Percentiles rank a stretch among this genome's conserved stretches.
Evolutionary conservation across 2,888 invertebrate genomes (phyloP).

Genomic region (Sepiola atlantica): DNA sequence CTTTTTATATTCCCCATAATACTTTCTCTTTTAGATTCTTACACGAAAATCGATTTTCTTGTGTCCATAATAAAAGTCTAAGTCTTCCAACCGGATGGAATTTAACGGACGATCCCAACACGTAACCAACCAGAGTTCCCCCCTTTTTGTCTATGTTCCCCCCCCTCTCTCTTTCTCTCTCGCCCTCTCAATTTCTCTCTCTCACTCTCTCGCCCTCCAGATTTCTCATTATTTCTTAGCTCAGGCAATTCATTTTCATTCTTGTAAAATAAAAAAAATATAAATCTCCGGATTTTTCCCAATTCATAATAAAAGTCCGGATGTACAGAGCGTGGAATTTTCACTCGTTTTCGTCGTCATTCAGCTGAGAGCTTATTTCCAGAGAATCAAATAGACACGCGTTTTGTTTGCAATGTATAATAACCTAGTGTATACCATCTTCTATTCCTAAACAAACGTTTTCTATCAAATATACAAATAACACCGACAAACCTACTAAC

Average conservation of each 20-base stretch:
- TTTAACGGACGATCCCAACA: not conserved
- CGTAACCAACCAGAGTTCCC: too few species aligned
- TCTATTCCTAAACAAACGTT: not conserved
- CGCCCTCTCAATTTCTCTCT: not conserved
- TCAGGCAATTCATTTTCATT: not conserved
- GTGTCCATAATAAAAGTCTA: not conserved
- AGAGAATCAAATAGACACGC: not conserved
- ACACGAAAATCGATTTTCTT: not conserved
- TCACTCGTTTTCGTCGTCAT: not conserved
- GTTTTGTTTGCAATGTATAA: not conserved
- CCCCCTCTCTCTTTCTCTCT: not conserved
- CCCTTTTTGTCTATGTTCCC: not conserved
- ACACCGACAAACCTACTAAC: too few species aligned
- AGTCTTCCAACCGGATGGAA: not conserved
- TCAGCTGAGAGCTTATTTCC: not conserved
- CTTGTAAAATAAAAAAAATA: not conserved
- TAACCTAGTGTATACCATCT: not conserved
- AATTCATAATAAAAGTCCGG: not conserved
- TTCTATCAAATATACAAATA: not conserved
- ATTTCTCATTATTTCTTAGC: not conserved
- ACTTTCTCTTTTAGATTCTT: not conserved
- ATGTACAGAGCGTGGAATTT: not conserved
- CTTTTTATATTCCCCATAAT: not conserved
- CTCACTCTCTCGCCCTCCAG: not conserved
- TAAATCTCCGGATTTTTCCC: not conserved